These are phyloP conservation scores for Heterodera schachtii DNA, from an alignment of 1,140 invertebrate species.

Conservation along the genomic window DNA sequence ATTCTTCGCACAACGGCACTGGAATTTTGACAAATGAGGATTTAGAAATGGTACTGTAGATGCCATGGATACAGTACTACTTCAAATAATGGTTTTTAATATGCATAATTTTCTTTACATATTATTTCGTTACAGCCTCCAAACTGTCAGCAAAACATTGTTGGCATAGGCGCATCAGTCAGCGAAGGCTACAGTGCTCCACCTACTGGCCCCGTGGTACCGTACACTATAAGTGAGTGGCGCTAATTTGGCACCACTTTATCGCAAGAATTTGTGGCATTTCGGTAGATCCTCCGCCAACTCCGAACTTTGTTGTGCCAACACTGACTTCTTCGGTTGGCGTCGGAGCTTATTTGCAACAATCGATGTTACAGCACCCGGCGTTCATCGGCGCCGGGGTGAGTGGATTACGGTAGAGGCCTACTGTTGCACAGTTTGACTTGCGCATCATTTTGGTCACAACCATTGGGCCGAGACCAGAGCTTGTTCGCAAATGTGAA, in stretches of 20 bases:
- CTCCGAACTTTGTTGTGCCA: background rate
- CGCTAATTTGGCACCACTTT: too few species aligned
- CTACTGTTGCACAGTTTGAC: background rate
- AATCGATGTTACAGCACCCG: background rate
- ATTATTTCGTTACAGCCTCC: conserved; percentile 21
- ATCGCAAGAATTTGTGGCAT: background rate
- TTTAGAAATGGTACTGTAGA: too few species aligned
- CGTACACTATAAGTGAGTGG: background rate
- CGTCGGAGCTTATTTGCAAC: background rate
- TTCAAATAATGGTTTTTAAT: too few species aligned
- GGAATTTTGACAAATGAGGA: too few species aligned
- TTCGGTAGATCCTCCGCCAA: background rate
- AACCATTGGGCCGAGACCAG: too few species aligned
- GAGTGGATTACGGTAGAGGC: background rate
- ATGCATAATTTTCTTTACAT: too few species aligned
- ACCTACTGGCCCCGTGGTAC: background rate
- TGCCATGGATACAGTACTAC: too few species aligned
- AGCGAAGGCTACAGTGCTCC: too few species aligned
- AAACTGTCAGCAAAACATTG: conserved; percentile 23
- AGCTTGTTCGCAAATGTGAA: too few species aligned
- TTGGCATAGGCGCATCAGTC: too few species aligned
- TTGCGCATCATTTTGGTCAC: too few species aligned
- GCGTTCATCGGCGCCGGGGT: conserved; percentile 22
- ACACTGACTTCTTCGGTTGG: background rate
- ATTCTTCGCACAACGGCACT: too few species aligned